Evolutionary conservation across 2,888 invertebrate genomes (phyloP), one percentile per base, ranked within the genome.

Genomic region (Trissoscelio sp.): DNA sequence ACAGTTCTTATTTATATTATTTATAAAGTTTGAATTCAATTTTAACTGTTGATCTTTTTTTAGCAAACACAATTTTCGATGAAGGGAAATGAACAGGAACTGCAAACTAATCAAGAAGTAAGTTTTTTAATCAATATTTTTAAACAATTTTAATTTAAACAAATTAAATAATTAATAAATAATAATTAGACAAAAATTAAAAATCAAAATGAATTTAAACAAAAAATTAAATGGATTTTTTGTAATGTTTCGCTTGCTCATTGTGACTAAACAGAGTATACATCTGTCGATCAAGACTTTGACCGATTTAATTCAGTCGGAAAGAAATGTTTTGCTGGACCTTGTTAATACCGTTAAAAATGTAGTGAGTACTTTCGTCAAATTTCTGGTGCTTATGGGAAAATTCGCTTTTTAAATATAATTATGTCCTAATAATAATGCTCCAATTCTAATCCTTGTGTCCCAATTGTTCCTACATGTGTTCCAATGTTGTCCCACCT

Each of bases 221-320:
- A 39, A 39, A 58, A 48, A 37, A 42, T 53, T 53, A 37, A 48
- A 28, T 60, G 53, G 51, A 53, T 58, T 58, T 73, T 28, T 67
- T 81, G 31, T 48, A 51, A 67, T 69, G 48, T 60, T 72, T 55
- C 18, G 28, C 55, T 75, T 24, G 16, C 51, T 67, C 46, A 34
- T 48, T 51, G 31, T 18, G 31, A 42, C 39, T 72, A 58, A 79
- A 55, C 57, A 89, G 89, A 86, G 80, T 69, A 66, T 85, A 62
- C 82, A 85, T 42, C 85, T 87, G 42, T 66, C 86, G 4, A 86
- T 88, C 39, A 88, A 87, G 83, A 81, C 70, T 11, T 69, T 88
- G 31, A 86, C 88, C 83, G 86, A 85, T 37, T 70, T 83, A n/a
- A 85, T 88, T 81, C 85, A 83, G 42, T 81, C 84, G 66, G 85